Percentiles rank a stretch among this genome's conserved stretches.
phyloP scores from a whole-genome alignment of 2,797 vertebrate genomes.

The Sebastes hubbsi region DNA sequence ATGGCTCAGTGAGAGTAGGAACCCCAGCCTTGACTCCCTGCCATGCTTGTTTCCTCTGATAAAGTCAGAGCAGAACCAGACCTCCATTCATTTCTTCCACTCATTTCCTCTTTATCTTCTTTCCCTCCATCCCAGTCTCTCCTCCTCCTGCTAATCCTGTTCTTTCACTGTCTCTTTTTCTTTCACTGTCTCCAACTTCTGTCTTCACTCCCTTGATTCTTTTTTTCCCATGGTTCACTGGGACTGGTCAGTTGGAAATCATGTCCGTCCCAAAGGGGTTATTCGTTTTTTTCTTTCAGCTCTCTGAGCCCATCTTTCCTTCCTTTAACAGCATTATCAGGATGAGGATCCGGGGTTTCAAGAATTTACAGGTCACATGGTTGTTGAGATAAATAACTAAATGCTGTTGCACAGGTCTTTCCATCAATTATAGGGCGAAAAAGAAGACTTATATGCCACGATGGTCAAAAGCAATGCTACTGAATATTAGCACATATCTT shows the following conservation, averaged over 20 bases:
- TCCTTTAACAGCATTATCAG: conserved; percentile 10
- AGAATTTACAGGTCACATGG: neutral
- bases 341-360: neutral
- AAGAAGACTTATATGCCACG: neutral
- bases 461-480: neutral
- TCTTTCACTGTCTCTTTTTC: neutral
- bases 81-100: conserved; percentile 23
- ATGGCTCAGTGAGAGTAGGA: conserved; percentile 36
- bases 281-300: neutral
- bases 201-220: neutral
- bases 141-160: conserved; percentile 6
- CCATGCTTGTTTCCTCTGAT: conserved; percentile 53
- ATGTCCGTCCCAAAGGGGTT: conserved; percentile 17
- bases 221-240: conserved; percentile 27
- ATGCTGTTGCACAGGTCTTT: neutral
- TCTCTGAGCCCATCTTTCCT: conserved; percentile 4
- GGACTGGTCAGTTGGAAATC: conserved; percentile 50
- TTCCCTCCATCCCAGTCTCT: conserved; percentile 1
- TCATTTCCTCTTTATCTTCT: conserved; percentile 24
- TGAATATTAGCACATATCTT: neutral
- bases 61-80: conserved; percentile 46
- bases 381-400: neutral
- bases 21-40: conserved; percentile 20
- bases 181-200: neutral
- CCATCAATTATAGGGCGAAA: neutral